A percentile compares a stretch with the other conserved stretches of the same genome.
These are phyloP conservation scores for Scomberomorus guttatus DNA, from an alignment of 2,797 vertebrate species.

Conservation along the genomic window DNA sequence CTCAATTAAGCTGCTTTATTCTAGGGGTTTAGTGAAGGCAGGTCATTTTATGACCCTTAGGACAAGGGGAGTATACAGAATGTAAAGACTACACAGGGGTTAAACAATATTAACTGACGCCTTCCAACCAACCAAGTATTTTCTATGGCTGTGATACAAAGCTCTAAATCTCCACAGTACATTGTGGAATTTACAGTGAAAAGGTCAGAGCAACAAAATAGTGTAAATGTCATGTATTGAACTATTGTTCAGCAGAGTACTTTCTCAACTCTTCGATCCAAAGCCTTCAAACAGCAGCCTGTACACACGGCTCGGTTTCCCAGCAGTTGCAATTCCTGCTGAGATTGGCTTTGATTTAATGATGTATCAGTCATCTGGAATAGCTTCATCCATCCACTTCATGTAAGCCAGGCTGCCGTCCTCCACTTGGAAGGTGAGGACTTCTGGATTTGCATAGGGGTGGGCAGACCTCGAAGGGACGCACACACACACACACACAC, in stretches of 20 bases:
- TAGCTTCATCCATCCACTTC: constrained; percentile 89
- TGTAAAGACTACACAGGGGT: too few species aligned
- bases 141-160: neutral
- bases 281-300: constrained; percentile 11
- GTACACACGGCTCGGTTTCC: constrained; percentile 6
- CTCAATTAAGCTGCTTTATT: too few species aligned
- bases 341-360: constrained; percentile 17
- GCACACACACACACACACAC: constrained; percentile 25
- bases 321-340: constrained; percentile 1
- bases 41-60: too few species aligned
- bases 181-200: constrained; percentile 12
- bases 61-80: too few species aligned
- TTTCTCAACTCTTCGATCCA: constrained; percentile 24
- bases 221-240: constrained; percentile 28
- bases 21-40: too few species aligned
- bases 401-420: constrained; percentile 87
- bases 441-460: constrained; percentile 90
- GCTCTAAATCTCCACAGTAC: constrained; percentile 22
- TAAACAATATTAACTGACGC: too few species aligned
- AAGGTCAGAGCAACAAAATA: constrained; percentile 30
- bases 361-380: constrained; percentile 79
- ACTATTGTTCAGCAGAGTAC: neutral
- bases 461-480: constrained; percentile 86
- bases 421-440: constrained; percentile 89
- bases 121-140: too few species aligned